These are phyloP conservation scores for Parus major DNA, from an alignment of 2,113 vertebrate genomes.

Conservation along the genomic window DNA sequence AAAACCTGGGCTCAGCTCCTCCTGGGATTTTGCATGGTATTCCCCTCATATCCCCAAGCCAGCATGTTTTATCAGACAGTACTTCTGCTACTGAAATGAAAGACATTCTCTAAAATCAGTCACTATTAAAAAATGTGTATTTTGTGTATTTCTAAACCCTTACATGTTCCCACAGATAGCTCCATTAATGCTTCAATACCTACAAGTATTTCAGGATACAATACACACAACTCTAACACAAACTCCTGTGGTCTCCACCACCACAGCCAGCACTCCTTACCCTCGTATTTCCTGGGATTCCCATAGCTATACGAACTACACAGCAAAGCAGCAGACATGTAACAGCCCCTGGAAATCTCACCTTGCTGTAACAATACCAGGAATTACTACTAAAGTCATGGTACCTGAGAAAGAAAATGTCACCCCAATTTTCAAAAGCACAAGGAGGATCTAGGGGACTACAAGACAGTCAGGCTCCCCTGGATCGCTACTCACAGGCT, in stretches of 20 bases:
- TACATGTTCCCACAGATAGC: accelerated
- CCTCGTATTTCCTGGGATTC: background rate
- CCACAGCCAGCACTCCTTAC: background rate
- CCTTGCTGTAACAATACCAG: background rate
- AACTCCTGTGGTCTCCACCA: background rate
- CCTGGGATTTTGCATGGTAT: accelerated
- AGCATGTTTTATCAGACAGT: background rate
- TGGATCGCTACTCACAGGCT: background rate
- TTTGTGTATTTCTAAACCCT: background rate
- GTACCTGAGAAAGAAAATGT: accelerated
- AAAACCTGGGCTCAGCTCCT: background rate
- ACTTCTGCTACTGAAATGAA: background rate
- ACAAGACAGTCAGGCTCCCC: background rate
- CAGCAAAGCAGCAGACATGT: accelerated
- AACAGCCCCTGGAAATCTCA: background rate
- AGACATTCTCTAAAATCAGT: background rate
- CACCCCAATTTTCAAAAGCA: background rate
- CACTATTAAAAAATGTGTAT: accelerated
- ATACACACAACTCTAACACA: background rate
- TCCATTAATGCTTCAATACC: background rate
- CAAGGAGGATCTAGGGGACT: background rate
- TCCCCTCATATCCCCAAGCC: background rate
- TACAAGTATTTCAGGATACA: background rate
- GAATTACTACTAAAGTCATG: accelerated
- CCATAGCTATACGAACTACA: background rate